Conservation (phyloP, 2,113 vertebrate genomes). For the Ciconia stormi region DNA sequence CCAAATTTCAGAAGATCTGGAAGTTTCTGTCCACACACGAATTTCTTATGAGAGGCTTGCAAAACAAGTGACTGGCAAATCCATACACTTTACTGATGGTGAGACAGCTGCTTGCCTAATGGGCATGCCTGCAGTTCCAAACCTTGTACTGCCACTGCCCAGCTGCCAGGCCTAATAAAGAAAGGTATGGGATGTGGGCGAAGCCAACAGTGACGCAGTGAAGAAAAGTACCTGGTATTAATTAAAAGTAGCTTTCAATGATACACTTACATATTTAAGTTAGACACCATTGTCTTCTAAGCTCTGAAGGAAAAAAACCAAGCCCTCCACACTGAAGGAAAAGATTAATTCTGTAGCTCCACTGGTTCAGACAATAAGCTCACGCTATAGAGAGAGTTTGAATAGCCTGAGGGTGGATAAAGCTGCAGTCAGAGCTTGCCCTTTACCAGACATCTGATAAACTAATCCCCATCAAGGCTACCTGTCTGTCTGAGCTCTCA, state of each 20-base stretch:
- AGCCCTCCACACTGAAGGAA: not conserved
- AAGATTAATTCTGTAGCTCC: not conserved
- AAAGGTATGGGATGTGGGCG: not conserved
- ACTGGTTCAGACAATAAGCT: not conserved
- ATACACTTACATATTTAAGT: not conserved
- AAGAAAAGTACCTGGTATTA: not conserved
- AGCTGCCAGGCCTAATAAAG: not conserved
- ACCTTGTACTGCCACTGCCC: not conserved
- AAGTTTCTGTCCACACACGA: not conserved
- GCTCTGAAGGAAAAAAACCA: rapidly evolving
- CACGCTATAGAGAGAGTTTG: not conserved
- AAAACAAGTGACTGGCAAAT: not conserved
- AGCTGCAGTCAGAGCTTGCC: not conserved
- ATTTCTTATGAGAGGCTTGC: not conserved
- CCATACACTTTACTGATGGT: rapidly evolving
- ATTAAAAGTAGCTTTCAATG: not conserved
- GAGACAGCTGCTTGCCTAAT: not conserved
- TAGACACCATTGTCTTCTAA: not conserved
- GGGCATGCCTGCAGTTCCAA: not conserved
- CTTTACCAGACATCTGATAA: conserved; percentile 15
- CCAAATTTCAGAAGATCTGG: not conserved
- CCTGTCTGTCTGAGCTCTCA: not conserved
- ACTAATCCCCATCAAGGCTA: conserved; percentile 33
- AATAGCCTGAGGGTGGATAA: not conserved
- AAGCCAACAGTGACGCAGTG: not conserved